Percentiles rank a stretch among this genome's conserved stretches.
phyloP scores from a whole-genome alignment of 2,113 vertebrate genomes.

The Burhinus bistriatus region DNA sequence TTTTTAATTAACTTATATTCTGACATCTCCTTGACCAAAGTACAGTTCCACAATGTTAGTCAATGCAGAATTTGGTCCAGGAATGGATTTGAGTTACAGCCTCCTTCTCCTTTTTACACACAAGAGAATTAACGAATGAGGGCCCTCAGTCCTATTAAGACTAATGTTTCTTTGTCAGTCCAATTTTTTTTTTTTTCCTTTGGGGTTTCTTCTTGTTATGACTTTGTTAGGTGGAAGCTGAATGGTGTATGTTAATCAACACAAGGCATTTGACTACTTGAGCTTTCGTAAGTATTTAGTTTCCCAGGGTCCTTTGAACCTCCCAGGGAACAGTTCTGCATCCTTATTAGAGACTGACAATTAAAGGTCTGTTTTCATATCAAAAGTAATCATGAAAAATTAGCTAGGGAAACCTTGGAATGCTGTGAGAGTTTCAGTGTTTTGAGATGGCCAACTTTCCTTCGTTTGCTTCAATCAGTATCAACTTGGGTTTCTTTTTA shows the following conservation, averaged over 20 bases:
- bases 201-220: slow-evolving; percentile 27
- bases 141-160: slow-evolving; percentile 24
- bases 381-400: slow-evolving; percentile 48
- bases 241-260: slow-evolving; percentile 20
- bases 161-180: background rate
- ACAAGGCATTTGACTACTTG: slow-evolving; percentile 24
- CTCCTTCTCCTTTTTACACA: background rate
- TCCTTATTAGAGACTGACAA: slow-evolving; percentile 64
- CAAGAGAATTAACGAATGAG: slow-evolving; percentile 38
- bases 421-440: slow-evolving; percentile 34
- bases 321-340: slow-evolving; percentile 25
- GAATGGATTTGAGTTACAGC: background rate
- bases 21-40: background rate
- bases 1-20: background rate
- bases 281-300: background rate
- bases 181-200: background rate
- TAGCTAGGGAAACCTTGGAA: slow-evolving; percentile 36
- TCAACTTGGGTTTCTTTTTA: slow-evolving; percentile 56
- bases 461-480: slow-evolving; percentile 69
- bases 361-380: slow-evolving; percentile 67
- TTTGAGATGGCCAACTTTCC: slow-evolving; percentile 51
- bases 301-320: slow-evolving; percentile 56
- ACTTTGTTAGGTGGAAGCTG: slow-evolving; percentile 37
- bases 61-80: background rate
- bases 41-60: background rate